Conservation (phyloP, 2,113 vertebrate genomes). For the Anhinga rufa region DNA sequence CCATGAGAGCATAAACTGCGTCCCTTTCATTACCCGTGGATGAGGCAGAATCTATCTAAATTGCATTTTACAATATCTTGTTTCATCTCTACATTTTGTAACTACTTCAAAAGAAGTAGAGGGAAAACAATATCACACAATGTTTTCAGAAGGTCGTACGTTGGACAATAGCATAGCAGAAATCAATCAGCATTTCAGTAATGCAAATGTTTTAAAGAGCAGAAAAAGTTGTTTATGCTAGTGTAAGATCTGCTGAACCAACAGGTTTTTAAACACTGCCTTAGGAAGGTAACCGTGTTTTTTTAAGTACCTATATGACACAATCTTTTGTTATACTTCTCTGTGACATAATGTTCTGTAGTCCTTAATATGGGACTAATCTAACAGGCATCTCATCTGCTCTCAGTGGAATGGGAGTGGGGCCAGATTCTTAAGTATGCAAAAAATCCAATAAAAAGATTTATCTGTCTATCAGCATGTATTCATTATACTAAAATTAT, state of each 20-base stretch:
- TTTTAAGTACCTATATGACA: conserved; percentile 1
- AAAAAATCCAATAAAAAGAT: conserved; percentile 25
- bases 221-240: background rate
- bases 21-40: background rate
- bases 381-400: conserved; percentile 8
- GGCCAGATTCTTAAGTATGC: conserved; percentile 9
- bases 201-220: background rate
- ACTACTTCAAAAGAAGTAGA: background rate
- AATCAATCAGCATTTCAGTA: conserved; percentile 21
- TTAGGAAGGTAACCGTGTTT: background rate
- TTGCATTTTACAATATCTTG: background rate
- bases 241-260: conserved; percentile 11
- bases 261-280: conserved; percentile 15
- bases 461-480: conserved; percentile 45
- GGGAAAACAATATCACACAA: background rate
- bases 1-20: background rate
- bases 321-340: conserved; percentile 16
- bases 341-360: background rate
- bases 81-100: background rate
- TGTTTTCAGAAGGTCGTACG: background rate
- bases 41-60: background rate
- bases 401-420: background rate
- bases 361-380: conserved; percentile 25
- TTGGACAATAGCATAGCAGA: background rate
- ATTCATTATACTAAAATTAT: conserved; percentile 40